phyloP scores from a whole-genome alignment of 2,888 invertebrate species.

The Stratiomys singularior region DNA sequence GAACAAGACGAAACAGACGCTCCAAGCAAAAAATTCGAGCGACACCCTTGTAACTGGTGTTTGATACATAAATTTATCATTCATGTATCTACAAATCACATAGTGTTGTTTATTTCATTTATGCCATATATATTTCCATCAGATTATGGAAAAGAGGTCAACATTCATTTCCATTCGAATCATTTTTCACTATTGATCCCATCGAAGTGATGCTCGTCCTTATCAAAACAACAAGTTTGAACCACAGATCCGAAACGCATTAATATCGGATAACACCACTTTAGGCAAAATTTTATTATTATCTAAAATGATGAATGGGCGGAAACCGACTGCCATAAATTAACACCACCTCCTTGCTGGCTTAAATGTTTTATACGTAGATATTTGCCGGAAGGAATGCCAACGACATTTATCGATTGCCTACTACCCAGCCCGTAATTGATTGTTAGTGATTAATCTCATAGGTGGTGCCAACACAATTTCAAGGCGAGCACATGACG shows the following conservation, averaged over 20 bases:
- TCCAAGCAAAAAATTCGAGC: too few species aligned
- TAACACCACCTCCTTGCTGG: neutral
- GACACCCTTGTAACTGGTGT: too few species aligned
- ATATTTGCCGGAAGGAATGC: constrained; percentile 10
- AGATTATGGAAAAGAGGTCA: too few species aligned
- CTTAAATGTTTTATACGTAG: neutral
- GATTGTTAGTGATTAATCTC: constrained; percentile 32
- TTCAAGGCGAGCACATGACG: neutral
- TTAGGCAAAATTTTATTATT: constrained; percentile 19
- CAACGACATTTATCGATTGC: constrained; percentile 40
- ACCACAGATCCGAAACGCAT: neutral
- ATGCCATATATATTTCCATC: too few species aligned
- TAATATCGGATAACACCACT: constrained; percentile 6
- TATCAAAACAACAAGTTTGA: too few species aligned
- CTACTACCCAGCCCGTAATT: constrained; percentile 9
- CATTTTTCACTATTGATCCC: too few species aligned
- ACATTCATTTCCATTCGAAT: too few species aligned
- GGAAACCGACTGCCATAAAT: constrained; percentile 27
- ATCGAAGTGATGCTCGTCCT: too few species aligned
- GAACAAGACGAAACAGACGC: too few species aligned
- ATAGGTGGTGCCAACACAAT: constrained; percentile 11
- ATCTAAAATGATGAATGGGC: constrained; percentile 29
- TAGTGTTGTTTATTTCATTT: too few species aligned
- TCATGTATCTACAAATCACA: too few species aligned
- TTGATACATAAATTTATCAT: too few species aligned